These are phyloP conservation scores for Ericerus pela DNA, from an alignment of 1,140 invertebrate species.

Conservation along the genomic window DNA sequence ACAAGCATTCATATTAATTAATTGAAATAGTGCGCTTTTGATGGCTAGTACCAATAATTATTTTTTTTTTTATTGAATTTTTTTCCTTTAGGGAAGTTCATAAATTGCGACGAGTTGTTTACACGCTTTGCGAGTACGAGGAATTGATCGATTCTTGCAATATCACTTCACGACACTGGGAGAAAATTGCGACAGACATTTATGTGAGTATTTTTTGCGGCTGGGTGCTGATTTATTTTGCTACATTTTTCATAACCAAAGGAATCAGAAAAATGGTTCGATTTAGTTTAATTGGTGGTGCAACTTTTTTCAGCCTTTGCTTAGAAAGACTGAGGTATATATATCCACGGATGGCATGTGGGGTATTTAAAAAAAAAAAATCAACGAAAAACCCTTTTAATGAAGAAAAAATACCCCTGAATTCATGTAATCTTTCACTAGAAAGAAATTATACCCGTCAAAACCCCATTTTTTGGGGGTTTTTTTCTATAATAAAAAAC, in stretches of 20 bases:
- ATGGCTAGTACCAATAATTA: no score
- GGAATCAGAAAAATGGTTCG: neutral
- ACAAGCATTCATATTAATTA: no score
- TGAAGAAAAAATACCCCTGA: no score
- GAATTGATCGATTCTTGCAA: conserved; percentile 83
- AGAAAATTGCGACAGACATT: conserved; percentile 74
- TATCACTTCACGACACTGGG: conserved; percentile 85
- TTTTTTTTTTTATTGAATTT: neutral
- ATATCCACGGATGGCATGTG: neutral
- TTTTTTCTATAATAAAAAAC: no score
- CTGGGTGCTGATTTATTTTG: neutral
- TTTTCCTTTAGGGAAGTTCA: conserved; percentile 21
- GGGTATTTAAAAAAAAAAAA: neutral
- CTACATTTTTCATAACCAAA: neutral
- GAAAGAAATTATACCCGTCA: no score
- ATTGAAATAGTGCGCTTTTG: no score
- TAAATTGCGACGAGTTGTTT: conserved; percentile 41
- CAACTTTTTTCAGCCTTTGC: neutral
- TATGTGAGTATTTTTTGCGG: conserved; percentile 39
- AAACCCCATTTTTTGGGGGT: no score
- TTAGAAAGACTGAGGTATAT: neutral
- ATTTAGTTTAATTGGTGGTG: neutral
- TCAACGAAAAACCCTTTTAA: no score
- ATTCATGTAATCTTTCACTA: no score
- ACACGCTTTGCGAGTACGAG: conserved; percentile 73